Evolutionary conservation across 2,113 vertebrate species (phyloP), one percentile per base, ranked within the genome.

Genomic region (Coregonus clupeaformis): DNA sequence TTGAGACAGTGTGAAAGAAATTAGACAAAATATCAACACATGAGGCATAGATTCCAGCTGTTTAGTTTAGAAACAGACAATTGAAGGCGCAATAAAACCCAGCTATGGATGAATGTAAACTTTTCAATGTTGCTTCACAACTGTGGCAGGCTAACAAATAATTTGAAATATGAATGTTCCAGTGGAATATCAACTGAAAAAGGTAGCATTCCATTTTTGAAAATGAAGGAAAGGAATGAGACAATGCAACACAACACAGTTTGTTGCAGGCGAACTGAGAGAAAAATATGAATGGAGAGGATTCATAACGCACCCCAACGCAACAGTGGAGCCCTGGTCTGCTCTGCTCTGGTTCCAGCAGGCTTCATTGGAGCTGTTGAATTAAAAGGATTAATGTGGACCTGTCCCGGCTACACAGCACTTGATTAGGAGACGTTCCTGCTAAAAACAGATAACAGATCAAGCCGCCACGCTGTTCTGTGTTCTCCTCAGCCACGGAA

Each of bases 1-100:
- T 83, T 80, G 70, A 83, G 71, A 82, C 55, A 42, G 66, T 82
- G 55, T 82, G 55, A 84, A 88, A 64, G 22, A 30, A 84, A 42
- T 36, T 7, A 11, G 36, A 80, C 74, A 81, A 80, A 87, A 84
- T 77, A 83, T 79, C 82, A 84, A 86, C 84, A 86, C 85, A 85
- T 80, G 78, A 83, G 74, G 68, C 71, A 78, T 49, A 30, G 75
- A 73, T 78, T 79, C 68, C 13, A 75, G 59, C 59, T 68, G 27
- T 87, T 80, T 72, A 20, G 79, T 64, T 32, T 6, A 70, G 76
- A 77, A 71, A 75, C 36, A 49, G 57, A 49, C 42, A 11, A 52
- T 64, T 69, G 68, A 66, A 45, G 70, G 49, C 75, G 4, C 4
- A 18, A 18, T 52, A 52, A 13, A 49, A 49, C 47, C 14, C 47